phyloP scores from a whole-genome alignment of 2,113 vertebrate species.

The Siphamia tubifer region DNA sequence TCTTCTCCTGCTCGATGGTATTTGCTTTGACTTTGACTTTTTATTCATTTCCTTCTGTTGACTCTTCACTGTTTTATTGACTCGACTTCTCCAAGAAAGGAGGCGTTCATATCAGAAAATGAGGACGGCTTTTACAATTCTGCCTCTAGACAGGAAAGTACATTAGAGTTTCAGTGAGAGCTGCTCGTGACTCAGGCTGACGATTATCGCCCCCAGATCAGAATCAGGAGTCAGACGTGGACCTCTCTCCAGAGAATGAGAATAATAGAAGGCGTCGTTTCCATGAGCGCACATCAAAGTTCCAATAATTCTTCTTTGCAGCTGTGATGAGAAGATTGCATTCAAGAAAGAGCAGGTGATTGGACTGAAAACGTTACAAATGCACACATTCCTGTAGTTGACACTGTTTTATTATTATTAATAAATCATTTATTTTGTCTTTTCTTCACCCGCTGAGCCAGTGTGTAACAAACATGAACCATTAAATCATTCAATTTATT shows the following conservation, averaged over 20 bases:
- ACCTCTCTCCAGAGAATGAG: background rate
- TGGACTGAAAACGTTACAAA: background rate
- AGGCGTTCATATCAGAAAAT: background rate
- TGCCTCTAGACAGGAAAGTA: constrained; percentile 14
- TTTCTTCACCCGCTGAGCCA: no score
- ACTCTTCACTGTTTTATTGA: background rate
- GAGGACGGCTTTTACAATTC: background rate
- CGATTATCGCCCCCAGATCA: background rate
- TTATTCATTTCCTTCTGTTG: background rate
- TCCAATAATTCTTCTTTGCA: background rate
- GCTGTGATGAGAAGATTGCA: background rate
- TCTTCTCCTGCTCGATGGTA: constrained; percentile 10
- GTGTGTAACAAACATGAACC: no score
- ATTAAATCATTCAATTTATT: no score
- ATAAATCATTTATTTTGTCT: no score
- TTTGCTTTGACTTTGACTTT: background rate
- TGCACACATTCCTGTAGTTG: background rate
- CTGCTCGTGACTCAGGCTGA: background rate
- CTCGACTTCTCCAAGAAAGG: background rate
- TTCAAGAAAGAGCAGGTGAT: no score
- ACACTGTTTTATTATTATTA: no score
- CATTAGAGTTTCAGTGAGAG: constrained; percentile 7
- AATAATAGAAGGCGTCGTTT: background rate
- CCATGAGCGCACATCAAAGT: background rate
- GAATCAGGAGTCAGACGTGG: background rate